Conservation (phyloP, 1,140 invertebrate genomes). For the Diabrotica undecimpunctata region DNA sequence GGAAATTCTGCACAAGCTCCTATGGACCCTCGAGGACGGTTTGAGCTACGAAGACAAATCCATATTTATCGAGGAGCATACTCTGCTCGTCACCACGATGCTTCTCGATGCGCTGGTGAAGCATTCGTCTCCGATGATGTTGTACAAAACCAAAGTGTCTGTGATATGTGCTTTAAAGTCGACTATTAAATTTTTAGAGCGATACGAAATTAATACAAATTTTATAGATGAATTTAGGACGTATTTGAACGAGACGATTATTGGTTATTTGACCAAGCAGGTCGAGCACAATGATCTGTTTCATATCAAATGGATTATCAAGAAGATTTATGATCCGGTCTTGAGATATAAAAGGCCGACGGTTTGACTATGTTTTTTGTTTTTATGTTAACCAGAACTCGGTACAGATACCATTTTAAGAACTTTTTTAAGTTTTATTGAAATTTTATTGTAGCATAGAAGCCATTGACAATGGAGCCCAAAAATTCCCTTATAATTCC, state of each 20-base stretch:
- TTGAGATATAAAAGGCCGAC: slow-evolving; percentile 16
- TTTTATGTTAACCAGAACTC: too few species aligned
- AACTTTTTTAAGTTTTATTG: too few species aligned
- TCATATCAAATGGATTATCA: slow-evolving; percentile 31
- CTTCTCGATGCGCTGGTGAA: slow-evolving; percentile 34
- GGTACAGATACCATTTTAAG: too few species aligned
- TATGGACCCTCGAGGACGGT: slow-evolving; percentile 38
- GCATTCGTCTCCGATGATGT: slow-evolving; percentile 30
- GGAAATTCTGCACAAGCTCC: slow-evolving; percentile 27
- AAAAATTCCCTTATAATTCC: too few species aligned
- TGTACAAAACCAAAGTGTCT: slow-evolving; percentile 32
- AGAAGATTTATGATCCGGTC: slow-evolving; percentile 29
- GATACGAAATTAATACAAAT: slow-evolving; percentile 27
- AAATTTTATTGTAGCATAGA: too few species aligned
- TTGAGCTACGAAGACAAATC: slow-evolving; percentile 39
- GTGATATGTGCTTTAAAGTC: slow-evolving; percentile 37
- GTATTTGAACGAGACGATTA: slow-evolving; percentile 31
- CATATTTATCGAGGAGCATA: slow-evolving; percentile 40
- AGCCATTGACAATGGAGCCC: too few species aligned
- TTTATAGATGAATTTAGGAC: slow-evolving; percentile 29
- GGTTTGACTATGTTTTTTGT: too few species aligned
- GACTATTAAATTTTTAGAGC: slow-evolving; percentile 33
- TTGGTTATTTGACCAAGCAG: slow-evolving; percentile 29
- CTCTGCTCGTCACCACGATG: slow-evolving; percentile 32
- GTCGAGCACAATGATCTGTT: slow-evolving; percentile 28